Conservation (phyloP, 2,888 invertebrate genomes). For the Drosophila algonquin region DNA sequence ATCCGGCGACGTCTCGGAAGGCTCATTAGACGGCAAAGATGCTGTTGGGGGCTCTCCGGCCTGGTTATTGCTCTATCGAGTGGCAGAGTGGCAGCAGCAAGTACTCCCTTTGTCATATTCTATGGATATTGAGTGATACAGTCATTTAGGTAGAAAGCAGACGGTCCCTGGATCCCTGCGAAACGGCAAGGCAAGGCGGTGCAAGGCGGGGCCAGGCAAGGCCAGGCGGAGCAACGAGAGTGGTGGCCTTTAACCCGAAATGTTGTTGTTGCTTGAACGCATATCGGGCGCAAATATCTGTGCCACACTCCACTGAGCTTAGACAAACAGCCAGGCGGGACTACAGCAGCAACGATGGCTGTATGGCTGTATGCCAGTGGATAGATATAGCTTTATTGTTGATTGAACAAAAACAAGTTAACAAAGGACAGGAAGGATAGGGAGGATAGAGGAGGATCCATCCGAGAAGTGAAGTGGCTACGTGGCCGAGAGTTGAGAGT, state of each 20-base stretch:
- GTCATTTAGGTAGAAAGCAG: constrained; percentile 42
- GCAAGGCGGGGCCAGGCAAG: too few species aligned
- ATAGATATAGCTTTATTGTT: constrained; percentile 63
- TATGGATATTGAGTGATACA: constrained; percentile 50
- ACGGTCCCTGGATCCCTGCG: too few species aligned
- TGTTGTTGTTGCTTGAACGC: constrained; percentile 39
- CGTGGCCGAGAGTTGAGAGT: constrained; percentile 51
- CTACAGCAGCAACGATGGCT: constrained; percentile 24
- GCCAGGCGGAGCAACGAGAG: neutral
- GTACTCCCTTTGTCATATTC: constrained; percentile 53
- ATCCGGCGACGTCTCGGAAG: constrained; percentile 24
- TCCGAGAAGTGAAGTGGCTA: constrained; percentile 48
- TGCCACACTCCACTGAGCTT: constrained; percentile 72
- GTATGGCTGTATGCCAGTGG: constrained; percentile 3
- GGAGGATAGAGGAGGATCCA: neutral
- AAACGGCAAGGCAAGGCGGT: too few species aligned
- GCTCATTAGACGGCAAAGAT: constrained; percentile 62
- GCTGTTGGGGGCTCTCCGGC: constrained; percentile 16
- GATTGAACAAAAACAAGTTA: constrained; percentile 75
- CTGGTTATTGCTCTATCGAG: constrained; percentile 65
- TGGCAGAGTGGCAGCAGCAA: constrained; percentile 15
- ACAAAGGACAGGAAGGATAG: constrained; percentile 16
- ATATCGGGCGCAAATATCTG: constrained; percentile 71
- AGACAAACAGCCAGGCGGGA: constrained; percentile 58
- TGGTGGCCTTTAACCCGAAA: constrained; percentile 42